Percentiles rank a stretch among this genome's conserved stretches.
Evolutionary conservation across 2,888 invertebrate genomes (phyloP).

Genomic region (Camponotus fellah): DNA sequence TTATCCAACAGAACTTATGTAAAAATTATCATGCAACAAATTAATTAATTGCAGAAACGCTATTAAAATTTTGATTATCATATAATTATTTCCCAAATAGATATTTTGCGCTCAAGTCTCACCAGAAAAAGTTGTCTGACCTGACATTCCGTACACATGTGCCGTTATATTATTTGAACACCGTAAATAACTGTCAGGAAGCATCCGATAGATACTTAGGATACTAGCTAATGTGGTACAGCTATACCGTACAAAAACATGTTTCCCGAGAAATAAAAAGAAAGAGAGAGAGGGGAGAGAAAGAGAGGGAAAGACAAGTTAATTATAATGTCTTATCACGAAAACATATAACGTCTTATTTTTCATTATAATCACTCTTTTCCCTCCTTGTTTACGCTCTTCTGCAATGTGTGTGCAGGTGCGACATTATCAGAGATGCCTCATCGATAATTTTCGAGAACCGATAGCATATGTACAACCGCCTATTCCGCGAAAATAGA

Average conservation of each 20-base stretch:
- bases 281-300: background rate
- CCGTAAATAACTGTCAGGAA: constrained; percentile 1
- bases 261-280: background rate
- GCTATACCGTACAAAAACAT: background rate
- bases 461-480: background rate
- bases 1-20: no score
- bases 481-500: constrained; percentile 11
- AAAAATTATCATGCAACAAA: no score
- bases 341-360: background rate
- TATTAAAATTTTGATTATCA: background rate
- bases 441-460: constrained; percentile 12
- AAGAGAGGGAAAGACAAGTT: background rate
- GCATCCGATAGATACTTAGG: background rate
- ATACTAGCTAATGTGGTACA: background rate
- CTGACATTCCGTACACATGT: background rate
- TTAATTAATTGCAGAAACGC: background rate
- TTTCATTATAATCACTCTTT: background rate
- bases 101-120: background rate
- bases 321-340: constrained; percentile 27
- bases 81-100: background rate
- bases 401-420: constrained; percentile 52
- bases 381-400: no score
- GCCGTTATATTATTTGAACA: constrained; percentile 5
- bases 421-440: constrained; percentile 14
- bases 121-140: background rate